These are phyloP conservation scores for Actinernus sp. DNA, from an alignment of 92 coral and sea anemone species.

Conservation along the genomic window DNA sequence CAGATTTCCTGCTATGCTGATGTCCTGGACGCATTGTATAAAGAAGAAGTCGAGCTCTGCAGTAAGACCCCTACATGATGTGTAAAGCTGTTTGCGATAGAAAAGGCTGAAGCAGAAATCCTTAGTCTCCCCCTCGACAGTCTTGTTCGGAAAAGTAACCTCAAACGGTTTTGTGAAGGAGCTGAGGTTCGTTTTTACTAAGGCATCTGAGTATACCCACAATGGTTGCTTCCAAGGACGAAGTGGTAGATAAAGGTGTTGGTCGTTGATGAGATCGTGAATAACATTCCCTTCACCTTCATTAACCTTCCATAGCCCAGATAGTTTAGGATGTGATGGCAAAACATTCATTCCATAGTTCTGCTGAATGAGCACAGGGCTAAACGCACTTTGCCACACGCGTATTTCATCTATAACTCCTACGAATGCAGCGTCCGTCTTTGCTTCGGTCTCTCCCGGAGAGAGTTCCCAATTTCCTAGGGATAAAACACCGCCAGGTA, in stretches of 20 bases:
- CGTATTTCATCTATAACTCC: conserved; percentile 69
- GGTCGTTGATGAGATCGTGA: conserved; percentile 34
- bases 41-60: conserved; percentile 53
- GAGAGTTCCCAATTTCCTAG: conserved; percentile 78
- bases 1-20: conserved; percentile 29
- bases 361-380: conserved; percentile 63
- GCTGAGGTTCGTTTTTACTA: conserved; percentile 35
- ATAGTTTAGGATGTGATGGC: conserved; percentile 44
- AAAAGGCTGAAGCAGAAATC: conserved; percentile 31
- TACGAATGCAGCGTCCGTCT: conserved; percentile 21
- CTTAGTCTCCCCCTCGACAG: conserved; percentile 11
- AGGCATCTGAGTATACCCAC: conserved; percentile 66
- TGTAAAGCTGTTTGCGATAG: conserved; percentile 42
- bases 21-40: conserved; percentile 47
- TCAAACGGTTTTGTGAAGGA: conserved; percentile 43
- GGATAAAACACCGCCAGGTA: conserved; percentile 53
- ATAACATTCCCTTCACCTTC: conserved; percentile 54
- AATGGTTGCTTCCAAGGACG: conserved; percentile 43
- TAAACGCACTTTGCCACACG: conserved; percentile 60
- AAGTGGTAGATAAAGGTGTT: conserved; percentile 45
- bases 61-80: conserved; percentile 35
- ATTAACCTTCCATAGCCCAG: conserved; percentile 62
- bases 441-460: conserved; percentile 50
- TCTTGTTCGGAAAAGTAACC: conserved; percentile 16
- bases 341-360: conserved; percentile 67